These are phyloP conservation scores for Athalia rosae DNA, from an alignment of 2,888 invertebrate genomes.

Conservation along the genomic window DNA sequence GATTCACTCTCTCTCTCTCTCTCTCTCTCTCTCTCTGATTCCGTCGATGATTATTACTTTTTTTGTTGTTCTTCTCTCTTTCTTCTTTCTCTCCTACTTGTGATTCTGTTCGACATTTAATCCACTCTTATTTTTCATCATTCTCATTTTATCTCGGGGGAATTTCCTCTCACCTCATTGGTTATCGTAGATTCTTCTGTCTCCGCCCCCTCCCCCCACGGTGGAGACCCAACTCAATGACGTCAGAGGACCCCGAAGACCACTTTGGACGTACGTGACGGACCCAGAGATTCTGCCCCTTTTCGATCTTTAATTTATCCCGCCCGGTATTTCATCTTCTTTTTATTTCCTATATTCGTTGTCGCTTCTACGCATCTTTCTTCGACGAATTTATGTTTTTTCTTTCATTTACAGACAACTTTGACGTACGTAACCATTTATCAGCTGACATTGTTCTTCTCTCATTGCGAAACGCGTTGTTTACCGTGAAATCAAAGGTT, in stretches of 20 bases:
- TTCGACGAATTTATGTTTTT: neutral
- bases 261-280: slow-evolving; percentile 36
- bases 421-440: neutral
- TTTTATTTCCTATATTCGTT: neutral
- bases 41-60: neutral
- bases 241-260: slow-evolving; percentile 14
- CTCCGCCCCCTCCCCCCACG: slow-evolving; percentile 1
- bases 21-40: neutral
- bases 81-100: neutral
- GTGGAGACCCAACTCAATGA: slow-evolving; percentile 26
- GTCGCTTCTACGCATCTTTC: neutral
- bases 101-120: neutral
- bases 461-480: too few relatives aligned
- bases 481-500: too few relatives aligned
- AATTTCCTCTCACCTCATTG: slow-evolving; percentile 8
- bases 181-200: slow-evolving; percentile 11
- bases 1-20: neutral
- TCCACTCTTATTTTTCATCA: neutral
- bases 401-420: neutral
- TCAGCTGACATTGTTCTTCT: too few relatives aligned
- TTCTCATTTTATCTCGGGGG: neutral
- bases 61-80: neutral
- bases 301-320: neutral
- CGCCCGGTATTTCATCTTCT: too few relatives aligned
- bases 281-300: neutral